Percentiles rank a stretch among this genome's conserved stretches.
phyloP scores from a whole-genome alignment of 2,888 invertebrate genomes.

The Cephus nigrinus region DNA sequence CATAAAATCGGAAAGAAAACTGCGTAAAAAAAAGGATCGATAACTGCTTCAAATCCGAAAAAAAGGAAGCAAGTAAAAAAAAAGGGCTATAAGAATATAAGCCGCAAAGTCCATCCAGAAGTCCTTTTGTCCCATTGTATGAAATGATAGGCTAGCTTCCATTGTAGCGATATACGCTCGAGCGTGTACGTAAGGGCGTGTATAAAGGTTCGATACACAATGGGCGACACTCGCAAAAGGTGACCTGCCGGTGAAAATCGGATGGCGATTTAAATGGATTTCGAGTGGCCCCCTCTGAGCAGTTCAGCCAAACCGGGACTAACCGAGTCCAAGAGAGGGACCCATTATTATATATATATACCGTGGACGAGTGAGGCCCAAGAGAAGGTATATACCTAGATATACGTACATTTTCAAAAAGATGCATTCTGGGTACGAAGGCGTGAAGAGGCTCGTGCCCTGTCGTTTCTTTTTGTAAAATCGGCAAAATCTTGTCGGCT shows the following conservation, averaged over 20 bases:
- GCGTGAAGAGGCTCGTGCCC: slow-evolving; percentile 59
- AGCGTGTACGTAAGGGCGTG: slow-evolving; percentile 1
- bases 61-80: neutral
- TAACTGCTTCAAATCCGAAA: neutral
- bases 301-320: neutral
- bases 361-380: neutral
- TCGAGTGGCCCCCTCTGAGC: slow-evolving; percentile 38
- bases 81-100: neutral
- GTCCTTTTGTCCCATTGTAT: slow-evolving; percentile 1
- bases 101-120: slow-evolving; percentile 4
- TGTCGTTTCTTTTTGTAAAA: neutral
- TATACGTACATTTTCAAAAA: neutral
- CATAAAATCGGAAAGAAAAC: neutral
- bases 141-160: neutral
- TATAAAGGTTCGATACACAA: neutral
- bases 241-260: slow-evolving; percentile 39
- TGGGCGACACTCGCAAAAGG: slow-evolving; percentile 12
- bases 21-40: neutral
- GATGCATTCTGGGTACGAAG: slow-evolving; percentile 33
- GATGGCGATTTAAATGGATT: slow-evolving; percentile 58
- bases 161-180: slow-evolving; percentile 2
- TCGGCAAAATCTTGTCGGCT: neutral
- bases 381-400: neutral
- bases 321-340: neutral
- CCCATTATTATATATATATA: neutral